Conservation (phyloP, 1,140 invertebrate species). For the Euura lappo region DNA sequence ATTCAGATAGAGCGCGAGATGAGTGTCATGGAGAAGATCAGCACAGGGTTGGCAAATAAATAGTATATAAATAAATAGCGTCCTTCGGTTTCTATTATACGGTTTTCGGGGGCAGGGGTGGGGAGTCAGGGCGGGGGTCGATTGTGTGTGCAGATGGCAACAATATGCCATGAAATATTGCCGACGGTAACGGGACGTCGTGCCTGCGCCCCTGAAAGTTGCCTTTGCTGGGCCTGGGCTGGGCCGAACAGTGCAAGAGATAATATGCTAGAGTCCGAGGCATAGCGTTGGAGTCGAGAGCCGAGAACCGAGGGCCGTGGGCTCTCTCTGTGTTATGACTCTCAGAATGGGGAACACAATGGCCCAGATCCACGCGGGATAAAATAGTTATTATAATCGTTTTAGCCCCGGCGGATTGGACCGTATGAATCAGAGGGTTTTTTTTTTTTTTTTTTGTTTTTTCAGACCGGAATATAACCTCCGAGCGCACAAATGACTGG, state of each 20-base stretch:
- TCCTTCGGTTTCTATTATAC: conserved; percentile 7
- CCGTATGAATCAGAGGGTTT: conserved; percentile 8
- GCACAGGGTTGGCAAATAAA: conserved; percentile 54
- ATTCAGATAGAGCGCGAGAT: conserved; percentile 34
- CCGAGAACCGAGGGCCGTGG: neutral
- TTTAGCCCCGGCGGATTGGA: conserved; percentile 39
- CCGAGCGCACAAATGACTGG: conserved; percentile 37
- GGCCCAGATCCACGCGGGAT: conserved; percentile 59
- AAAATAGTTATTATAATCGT: conserved; percentile 64
- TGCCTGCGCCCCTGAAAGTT: neutral
- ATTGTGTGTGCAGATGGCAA: conserved; percentile 62
- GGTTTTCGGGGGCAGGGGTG: conserved; percentile 1
- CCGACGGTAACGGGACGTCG: conserved; percentile 21
- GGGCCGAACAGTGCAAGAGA: too few species aligned
- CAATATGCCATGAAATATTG: conserved; percentile 62
- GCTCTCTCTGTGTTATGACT: conserved; percentile 52
- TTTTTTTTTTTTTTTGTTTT: neutral
- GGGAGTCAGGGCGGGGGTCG: neutral
- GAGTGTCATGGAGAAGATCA: conserved; percentile 6
- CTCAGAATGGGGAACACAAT: conserved; percentile 61
- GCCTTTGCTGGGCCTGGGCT: neutral
- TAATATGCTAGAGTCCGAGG: too few species aligned
- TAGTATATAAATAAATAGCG: conserved; percentile 59
- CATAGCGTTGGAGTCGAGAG: neutral
- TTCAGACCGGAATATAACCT: neutral